Evolutionary conservation across 2,797 vertebrate genomes (phyloP).

Genomic region (Morus bassanus): DNA sequence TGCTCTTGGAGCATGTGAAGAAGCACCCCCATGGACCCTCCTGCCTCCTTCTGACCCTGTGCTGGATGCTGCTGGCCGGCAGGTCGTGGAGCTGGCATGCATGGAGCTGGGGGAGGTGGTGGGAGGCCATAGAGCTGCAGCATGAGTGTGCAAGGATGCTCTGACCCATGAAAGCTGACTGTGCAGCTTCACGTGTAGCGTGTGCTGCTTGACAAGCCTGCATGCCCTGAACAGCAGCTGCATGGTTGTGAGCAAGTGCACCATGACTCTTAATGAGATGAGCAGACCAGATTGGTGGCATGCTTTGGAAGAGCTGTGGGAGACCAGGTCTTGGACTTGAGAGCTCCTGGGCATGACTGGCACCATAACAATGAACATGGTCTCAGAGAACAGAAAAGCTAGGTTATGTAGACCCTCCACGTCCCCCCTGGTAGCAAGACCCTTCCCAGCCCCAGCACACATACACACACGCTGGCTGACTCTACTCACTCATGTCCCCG

Average conservation of each 20-base stretch:
- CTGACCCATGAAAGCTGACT: neutral
- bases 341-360: neutral
- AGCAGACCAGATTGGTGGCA: neutral
- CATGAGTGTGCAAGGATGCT: neutral
- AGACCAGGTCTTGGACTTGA: neutral
- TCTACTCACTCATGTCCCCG: neutral
- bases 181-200: rapidly evolving
- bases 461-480: neutral
- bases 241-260: neutral
- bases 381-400: neutral
- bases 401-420: rapidly evolving
- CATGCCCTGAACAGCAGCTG: neutral
- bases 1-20: neutral
- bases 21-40: neutral
- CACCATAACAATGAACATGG: rapidly evolving
- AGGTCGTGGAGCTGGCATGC: neutral
- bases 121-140: neutral
- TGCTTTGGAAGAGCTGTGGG: neutral
- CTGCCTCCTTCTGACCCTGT: neutral
- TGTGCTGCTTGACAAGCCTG: neutral
- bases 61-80: neutral
- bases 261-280: neutral
- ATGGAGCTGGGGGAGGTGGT: neutral
- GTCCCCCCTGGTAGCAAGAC: neutral
- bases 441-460: neutral